phyloP scores from a whole-genome alignment of 2,113 vertebrate genomes.

The Polyodon spathula region DNA sequence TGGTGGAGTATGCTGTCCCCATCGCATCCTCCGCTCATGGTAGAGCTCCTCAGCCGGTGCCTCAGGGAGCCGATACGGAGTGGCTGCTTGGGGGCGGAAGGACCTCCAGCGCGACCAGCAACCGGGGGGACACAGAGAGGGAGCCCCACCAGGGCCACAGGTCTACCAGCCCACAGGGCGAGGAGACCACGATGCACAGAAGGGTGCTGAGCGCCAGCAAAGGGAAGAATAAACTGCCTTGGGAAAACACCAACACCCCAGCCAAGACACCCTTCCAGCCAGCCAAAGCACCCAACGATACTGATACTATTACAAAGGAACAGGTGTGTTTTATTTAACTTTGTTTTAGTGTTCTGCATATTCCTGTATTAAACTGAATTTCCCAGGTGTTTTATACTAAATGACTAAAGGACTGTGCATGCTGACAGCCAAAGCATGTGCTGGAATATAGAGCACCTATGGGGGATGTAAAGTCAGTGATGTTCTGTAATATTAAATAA shows the following conservation, averaged over 20 bases:
- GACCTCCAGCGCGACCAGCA: conserved; percentile 60
- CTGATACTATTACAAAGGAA: conserved; percentile 46
- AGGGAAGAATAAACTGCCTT: conserved; percentile 83
- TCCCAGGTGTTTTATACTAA: no score
- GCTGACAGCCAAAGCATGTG: no score
- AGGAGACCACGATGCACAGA: conserved; percentile 43
- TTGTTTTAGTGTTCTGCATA: no score
- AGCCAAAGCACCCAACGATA: conserved; percentile 23
- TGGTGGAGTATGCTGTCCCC: conserved; percentile 66
- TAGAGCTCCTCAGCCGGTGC: conserved; percentile 31
- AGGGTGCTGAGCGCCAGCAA: conserved; percentile 78
- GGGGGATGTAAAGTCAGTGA: no score
- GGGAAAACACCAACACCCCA: conserved; percentile 62
- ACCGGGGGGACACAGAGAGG: conserved; percentile 38
- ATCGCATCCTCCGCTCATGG: conserved; percentile 53
- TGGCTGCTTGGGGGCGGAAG: conserved; percentile 70
- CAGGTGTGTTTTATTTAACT: conserved; percentile 75
- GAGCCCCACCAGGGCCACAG: conserved; percentile 40
- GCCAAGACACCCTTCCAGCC: conserved; percentile 35
- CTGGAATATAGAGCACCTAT: no score
- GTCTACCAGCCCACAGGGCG: conserved; percentile 40
- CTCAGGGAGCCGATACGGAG: conserved; percentile 65
- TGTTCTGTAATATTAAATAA: no score
- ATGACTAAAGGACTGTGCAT: no score
- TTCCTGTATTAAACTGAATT: no score